Conservation (phyloP, 2,888 invertebrate genomes). For the Drosophila tanythrix region DNA sequence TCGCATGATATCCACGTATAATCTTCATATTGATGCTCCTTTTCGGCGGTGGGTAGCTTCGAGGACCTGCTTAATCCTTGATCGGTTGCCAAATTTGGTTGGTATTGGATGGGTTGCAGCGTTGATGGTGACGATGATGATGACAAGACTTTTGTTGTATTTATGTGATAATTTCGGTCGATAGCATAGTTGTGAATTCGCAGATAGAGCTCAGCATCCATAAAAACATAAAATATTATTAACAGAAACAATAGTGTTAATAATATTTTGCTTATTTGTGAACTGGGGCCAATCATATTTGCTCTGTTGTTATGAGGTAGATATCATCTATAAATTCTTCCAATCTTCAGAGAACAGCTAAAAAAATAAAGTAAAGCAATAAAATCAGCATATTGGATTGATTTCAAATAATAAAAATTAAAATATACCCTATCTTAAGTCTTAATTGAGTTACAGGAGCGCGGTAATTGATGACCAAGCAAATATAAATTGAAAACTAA, state of each 20-base stretch:
- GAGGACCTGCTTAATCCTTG: slow-evolving; percentile 27
- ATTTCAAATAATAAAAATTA: not conserved
- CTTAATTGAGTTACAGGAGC: not conserved
- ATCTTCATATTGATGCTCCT: slow-evolving; percentile 71
- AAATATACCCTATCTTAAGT: not conserved
- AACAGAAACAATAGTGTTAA: slow-evolving; percentile 87
- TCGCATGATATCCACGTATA: slow-evolving; percentile 88
- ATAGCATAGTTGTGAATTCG: slow-evolving; percentile 90
- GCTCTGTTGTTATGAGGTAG: slow-evolving; percentile 61
- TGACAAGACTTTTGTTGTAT: slow-evolving; percentile 56
- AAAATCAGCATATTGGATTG: not conserved
- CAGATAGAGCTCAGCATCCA: slow-evolving; percentile 90
- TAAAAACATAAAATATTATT: slow-evolving; percentile 88
- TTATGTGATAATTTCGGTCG: slow-evolving; percentile 85
- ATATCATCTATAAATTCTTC: slow-evolving; percentile 57
- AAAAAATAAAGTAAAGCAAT: slow-evolving; percentile 11
- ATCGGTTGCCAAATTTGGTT: slow-evolving; percentile 33
- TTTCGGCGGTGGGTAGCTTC: slow-evolving; percentile 57
- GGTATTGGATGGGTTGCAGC: slow-evolving; percentile 27
- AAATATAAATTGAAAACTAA: not conserved
- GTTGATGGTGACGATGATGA: slow-evolving; percentile 27
- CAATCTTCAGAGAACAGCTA: slow-evolving; percentile 45
- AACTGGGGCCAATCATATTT: slow-evolving; percentile 90
- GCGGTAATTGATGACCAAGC: not conserved
- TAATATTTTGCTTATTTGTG: slow-evolving; percentile 90